A percentile compares a stretch with the other conserved stretches of the same genome.
Evolutionary conservation across 2,888 invertebrate genomes (phyloP).

Genomic region (Aphodius granarius): DNA sequence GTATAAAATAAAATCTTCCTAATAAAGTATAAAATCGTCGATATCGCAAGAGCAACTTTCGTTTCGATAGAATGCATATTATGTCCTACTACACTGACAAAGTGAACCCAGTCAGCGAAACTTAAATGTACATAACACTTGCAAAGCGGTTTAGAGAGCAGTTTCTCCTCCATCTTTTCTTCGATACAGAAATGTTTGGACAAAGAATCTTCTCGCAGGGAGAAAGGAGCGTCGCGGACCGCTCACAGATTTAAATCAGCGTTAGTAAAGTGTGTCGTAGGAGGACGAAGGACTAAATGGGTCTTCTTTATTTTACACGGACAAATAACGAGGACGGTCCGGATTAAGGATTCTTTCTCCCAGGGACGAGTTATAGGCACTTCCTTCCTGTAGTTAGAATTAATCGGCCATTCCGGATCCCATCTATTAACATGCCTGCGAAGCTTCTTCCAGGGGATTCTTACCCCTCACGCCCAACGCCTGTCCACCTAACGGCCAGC

Average conservation of each 20-base stretch:
- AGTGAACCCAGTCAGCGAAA: background rate
- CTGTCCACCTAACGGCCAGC: background rate
- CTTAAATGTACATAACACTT: background rate
- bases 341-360: conserved; percentile 44
- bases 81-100: background rate
- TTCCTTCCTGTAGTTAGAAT: conserved; percentile 42
- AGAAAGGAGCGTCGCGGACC: background rate
- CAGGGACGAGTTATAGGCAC: conserved; percentile 43
- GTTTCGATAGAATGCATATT: background rate
- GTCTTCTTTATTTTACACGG: conserved; percentile 38
- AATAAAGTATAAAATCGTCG: too few relatives aligned
- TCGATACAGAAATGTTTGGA: background rate
- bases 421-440: conserved; percentile 40
- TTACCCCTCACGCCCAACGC: conserved; percentile 14
- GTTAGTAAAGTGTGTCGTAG: conserved; percentile 39
- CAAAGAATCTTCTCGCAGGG: background rate
- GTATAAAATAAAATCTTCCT: too few relatives aligned
- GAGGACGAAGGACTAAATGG: conserved; percentile 33
- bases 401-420: conserved; percentile 42
- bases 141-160: background rate
- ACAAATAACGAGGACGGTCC: conserved; percentile 41
- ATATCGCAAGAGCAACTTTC: too few relatives aligned
- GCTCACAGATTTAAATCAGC: conserved; percentile 36
- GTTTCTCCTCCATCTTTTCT: background rate
- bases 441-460: conserved; percentile 17